Percentiles rank a stretch among this genome's conserved stretches.
phyloP scores from a whole-genome alignment of 2,113 vertebrate genomes.

The Rhinoptilus africanus region DNA sequence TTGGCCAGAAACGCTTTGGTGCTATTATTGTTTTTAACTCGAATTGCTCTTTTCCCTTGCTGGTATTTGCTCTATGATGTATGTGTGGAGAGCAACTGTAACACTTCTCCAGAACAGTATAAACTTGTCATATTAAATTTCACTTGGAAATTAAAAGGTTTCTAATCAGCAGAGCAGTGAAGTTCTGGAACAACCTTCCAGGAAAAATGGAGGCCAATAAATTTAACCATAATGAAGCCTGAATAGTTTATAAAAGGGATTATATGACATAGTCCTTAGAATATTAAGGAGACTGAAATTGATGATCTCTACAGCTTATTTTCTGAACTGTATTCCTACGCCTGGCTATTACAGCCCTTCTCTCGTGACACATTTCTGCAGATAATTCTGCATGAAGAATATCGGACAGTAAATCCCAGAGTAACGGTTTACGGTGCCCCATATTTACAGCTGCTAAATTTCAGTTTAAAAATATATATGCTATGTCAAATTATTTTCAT shows the following conservation, averaged over 20 bases:
- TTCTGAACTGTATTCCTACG: not conserved
- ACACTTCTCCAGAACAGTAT: conserved; percentile 29
- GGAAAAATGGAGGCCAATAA: conserved; percentile 34
- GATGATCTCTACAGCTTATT: not conserved
- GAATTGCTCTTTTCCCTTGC: conserved; percentile 48
- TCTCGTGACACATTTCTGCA: not conserved
- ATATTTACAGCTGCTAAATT: not conserved
- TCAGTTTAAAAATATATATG: not conserved
- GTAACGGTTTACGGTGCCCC: not conserved
- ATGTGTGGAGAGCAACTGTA: conserved; percentile 16
- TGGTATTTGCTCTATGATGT: conserved; percentile 26
- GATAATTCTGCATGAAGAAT: not conserved
- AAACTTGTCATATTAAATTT: conserved; percentile 60
- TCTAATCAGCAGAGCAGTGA: conserved; percentile 31
- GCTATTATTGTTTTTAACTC: conserved; percentile 20
- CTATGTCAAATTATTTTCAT: not conserved
- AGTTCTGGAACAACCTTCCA: conserved; percentile 12
- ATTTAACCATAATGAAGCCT: conserved; percentile 40
- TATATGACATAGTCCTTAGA: not conserved
- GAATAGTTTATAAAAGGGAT: conserved; percentile 58
- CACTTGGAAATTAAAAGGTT: conserved; percentile 51
- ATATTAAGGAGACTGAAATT: not conserved
- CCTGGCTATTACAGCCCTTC: not conserved
- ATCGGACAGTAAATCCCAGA: not conserved
- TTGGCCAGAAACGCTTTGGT: not conserved